A percentile compares a stretch with the other conserved stretches of the same genome.
Conservation (phyloP, 64 coral and sea anemone genomes). For the Actinia tenebrosa region DNA sequence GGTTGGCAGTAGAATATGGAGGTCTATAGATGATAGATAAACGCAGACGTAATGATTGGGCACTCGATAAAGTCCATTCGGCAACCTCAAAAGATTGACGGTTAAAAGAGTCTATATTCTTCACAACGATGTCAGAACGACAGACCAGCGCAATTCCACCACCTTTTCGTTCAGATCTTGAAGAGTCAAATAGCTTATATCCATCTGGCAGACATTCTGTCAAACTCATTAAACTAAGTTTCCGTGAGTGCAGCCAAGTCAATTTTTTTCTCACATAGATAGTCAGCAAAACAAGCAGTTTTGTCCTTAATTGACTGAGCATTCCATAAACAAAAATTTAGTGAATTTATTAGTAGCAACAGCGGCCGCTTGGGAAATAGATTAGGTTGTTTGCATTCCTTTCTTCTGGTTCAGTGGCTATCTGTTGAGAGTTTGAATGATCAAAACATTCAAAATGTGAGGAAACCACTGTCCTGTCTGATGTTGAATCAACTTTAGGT, state of each 20-base stretch:
- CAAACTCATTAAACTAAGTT: neutral
- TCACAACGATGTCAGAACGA: conserved; percentile 7
- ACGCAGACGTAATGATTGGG: neutral
- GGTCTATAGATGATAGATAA: conserved; percentile 16
- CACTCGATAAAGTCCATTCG: conserved; percentile 7
- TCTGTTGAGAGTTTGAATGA: neutral
- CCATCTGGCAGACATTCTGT: conserved; percentile 16
- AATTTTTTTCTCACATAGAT: neutral
- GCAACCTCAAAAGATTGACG: conserved; percentile 2
- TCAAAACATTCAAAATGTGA: neutral
- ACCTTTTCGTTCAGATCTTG: neutral
- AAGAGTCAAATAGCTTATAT: neutral
- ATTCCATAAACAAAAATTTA: neutral
- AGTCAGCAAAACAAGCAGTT: neutral
- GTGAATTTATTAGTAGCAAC: neutral
- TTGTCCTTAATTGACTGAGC: neutral
- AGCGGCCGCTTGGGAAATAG: neutral
- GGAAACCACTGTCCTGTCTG: no score
- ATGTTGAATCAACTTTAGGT: no score
- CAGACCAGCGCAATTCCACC: conserved; percentile 18
- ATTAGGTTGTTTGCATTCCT: neutral
- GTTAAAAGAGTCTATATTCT: neutral
- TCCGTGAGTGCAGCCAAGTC: no score
- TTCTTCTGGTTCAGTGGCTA: neutral
- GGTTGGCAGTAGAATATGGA: conserved; percentile 1